Evolutionary conservation across 2,797 vertebrate species (phyloP).

Genomic region (Cephalopachus bancanus): DNA sequence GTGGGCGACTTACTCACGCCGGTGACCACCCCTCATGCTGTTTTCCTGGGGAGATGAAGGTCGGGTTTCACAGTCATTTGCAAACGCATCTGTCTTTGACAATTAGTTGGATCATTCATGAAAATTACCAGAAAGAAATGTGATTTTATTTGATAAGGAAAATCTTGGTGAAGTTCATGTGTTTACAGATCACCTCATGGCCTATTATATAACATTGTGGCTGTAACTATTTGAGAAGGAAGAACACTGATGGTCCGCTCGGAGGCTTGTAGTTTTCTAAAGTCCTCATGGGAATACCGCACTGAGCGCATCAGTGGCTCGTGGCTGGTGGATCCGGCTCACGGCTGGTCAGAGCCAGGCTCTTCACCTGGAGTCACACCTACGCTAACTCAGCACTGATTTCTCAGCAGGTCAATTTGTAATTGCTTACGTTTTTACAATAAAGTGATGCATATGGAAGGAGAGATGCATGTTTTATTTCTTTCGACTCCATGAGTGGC

Average conservation of each 20-base stretch:
- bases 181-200: conserved; percentile 59
- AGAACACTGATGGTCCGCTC: conserved; percentile 25
- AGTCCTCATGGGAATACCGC: background rate
- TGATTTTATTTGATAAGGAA: conserved; percentile 53
- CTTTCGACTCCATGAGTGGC: background rate
- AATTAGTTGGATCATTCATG: conserved; percentile 54
- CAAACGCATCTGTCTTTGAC: conserved; percentile 10
- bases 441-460: conserved; percentile 73
- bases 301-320: background rate
- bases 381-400: conserved; percentile 56
- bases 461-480: conserved; percentile 55
- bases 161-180: conserved; percentile 32
- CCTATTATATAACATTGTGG: conserved; percentile 17
- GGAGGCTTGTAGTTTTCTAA: conserved; percentile 70
- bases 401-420: conserved; percentile 63
- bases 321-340: conserved; percentile 48
- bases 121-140: conserved; percentile 54
- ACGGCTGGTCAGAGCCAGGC: background rate
- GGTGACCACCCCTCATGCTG: background rate
- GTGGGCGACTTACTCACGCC: too few species aligned
- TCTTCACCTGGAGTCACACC: conserved; percentile 33
- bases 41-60: background rate
- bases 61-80: conserved; percentile 27
- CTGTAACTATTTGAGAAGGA: conserved; percentile 33
- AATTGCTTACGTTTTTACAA: conserved; percentile 75